Evolutionary conservation across 2,888 invertebrate genomes (phyloP), one percentile per base, ranked within the genome.

Genomic region (Patella depressa): DNA sequence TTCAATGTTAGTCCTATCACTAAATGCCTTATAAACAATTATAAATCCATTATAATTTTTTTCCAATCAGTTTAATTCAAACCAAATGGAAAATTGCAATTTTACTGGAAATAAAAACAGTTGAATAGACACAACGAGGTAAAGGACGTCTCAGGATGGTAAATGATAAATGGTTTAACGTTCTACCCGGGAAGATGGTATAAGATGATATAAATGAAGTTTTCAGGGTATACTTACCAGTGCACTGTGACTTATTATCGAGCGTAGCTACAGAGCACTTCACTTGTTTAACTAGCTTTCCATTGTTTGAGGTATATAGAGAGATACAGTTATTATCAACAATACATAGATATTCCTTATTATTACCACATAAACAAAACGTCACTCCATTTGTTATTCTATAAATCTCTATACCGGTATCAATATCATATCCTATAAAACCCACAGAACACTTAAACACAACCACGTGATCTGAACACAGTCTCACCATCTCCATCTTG

Each of bases 401-500:
- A 65, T 24, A 65, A 24, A 65, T 65, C 24, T 65, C 65, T 24
- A 65, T 15, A 24, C 65, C 65, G 3, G 65, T 65, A 15, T 65
- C 24, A 11, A 24, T 65, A 65, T 65, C 24, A 24, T 24, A 65
- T 19, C 65, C 65, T 11, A 65, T 19, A 15, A 65, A 24, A 12
- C 65, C 65, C 24, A 24, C 19, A 65, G 65, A 65, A 65, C 19
- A 65, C 24, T 65, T 65, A 19, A 65, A 19, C 11, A 65, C 65
- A 3, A 65, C 65, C 9, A 65, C 24, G 24, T 24, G 24, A 65
- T 65, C 24, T 19, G 24, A 5, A 19, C 65, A 19, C 65, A 65
- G 24, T 24, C 24, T 65, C 24, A 65, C 3, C 19, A 9, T 24
- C 19, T 65, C 69, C 1, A 75, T 79, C 4, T 80, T 76, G 70